Base-by-base conservation (phyloP, 2,113 vertebrate species). In the Marmota monax region DNA sequence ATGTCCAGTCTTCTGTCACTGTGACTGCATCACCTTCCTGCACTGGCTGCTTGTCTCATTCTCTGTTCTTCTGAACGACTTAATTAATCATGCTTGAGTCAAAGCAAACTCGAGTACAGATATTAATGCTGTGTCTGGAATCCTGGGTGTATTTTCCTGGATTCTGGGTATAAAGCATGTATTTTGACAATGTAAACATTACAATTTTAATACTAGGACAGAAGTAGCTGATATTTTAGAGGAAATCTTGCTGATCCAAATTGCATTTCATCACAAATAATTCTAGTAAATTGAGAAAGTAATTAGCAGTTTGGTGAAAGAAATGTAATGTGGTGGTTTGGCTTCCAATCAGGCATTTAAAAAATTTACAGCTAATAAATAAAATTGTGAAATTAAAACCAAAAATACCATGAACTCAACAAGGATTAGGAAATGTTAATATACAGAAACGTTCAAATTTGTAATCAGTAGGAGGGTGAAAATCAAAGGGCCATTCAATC, bases 401-500 rank as follows among this genome's bases (percentile, higher is more conserved):
- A 97, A 96, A 92, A 88, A 56, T 92, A 53, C 34, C 17, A 37
- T 34, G 27, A 87, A 73, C 39, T 87, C 93, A 27, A 96, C 22
- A 94, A 90, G 67, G 39, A 87, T 94, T 84, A 1, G 20, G 61
- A 84, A 86, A 97, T 96, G 83, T 94, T 97, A 96, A 97, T 95
- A 96, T 79, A 83, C 14, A 91, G 72, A 73, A 92, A 80, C 14
- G 84, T 97, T 94, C 76, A 96, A 96, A 96, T 96, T 65, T 96
- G 67, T 93, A 96, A 97, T 97, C 95, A 96, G 89, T 78, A 95
- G 78, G 67, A 91, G 56, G 70, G 7, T 92, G 73, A 82, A 97
- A 97, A 97, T 98, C 97, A 97, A 96, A 96, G 51, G 65, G 25
- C 45, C 87, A 96, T 87, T 96, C 87, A 97, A 86, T 95, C 72